Base-by-base conservation (phyloP, 2,113 vertebrate species). In the Rafetus swinhoei region DNA sequence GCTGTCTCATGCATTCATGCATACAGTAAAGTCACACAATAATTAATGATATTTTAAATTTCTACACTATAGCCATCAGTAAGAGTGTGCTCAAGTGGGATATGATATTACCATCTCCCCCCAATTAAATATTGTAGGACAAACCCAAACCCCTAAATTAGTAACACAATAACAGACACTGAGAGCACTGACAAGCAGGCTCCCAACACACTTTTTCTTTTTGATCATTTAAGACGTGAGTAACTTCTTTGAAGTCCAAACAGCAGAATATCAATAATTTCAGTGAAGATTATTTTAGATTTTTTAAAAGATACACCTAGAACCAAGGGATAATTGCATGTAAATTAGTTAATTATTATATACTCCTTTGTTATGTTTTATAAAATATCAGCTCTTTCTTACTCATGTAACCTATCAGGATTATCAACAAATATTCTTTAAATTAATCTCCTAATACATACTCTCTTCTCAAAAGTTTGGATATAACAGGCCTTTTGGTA, bases 11-110 rank as follows among this genome's bases (percentile, higher is more conserved):
- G n/a, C 11, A 9, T 90, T 50, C 4, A 15, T 13, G 52, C 4
- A 15, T 15, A 59, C 85, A 55, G 86, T 87, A 94, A 29, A 89
- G 72, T 0, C 2, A 79, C 88, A 90, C 90, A 55, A 56, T 86
- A 74, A 85, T 96, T 96, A 96, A 95, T 95, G 0, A 93, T 92
- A 95, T 50, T 81, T 91, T 93, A 53, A 19, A 87, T 72, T 89
- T 81, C n/a, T 85, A 35, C 82, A 27, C 24, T 82, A 59, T 88
- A 56, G 18, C 25, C 50, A 32, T 81, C 21, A 88, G 56, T n/a
- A 14, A 83, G 56, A 1, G 1, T 53, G 52, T 62, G 77, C 69
- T 85, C n/a, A 87, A 93, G 86, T 3, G 4, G 24, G 85, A 24
- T 87, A 86, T 25, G 39, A 77, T 77, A 77, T 24, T 50, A 24